phyloP scores from a whole-genome alignment of 2,888 invertebrate species.

The Perizoma affinitatum region DNA sequence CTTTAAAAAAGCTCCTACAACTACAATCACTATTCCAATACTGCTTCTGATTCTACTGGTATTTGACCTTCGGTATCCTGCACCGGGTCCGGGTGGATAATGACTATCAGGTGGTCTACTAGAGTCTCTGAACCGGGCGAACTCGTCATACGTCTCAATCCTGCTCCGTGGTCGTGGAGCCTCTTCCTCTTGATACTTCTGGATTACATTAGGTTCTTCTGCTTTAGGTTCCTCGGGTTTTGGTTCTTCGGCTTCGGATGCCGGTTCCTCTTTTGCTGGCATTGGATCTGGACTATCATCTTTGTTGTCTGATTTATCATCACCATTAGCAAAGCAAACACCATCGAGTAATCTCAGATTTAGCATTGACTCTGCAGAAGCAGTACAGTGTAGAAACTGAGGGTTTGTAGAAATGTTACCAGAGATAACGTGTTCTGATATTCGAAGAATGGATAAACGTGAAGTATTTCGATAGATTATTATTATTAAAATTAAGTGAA shows the following conservation, averaged over 20 bases:
- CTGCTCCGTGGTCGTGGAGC: constrained; percentile 39
- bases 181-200: constrained; percentile 25
- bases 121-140: constrained; percentile 48
- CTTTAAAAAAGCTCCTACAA: background rate
- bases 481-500: constrained; percentile 19
- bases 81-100: constrained; percentile 45
- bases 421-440: constrained; percentile 5
- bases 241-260: too few species aligned
- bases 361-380: background rate
- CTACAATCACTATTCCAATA: constrained; percentile 16
- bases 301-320: constrained; percentile 18
- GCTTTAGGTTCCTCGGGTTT: constrained; percentile 14
- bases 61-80: constrained; percentile 33
- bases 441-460: constrained; percentile 3
- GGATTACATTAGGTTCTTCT: constrained; percentile 20
- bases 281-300: constrained; percentile 13
- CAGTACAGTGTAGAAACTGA: background rate
- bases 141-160: constrained; percentile 57
- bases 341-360: background rate
- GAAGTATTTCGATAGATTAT: constrained; percentile 19
- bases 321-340: constrained; percentile 19
- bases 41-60: constrained; percentile 13
- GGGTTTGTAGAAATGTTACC: constrained; percentile 8
- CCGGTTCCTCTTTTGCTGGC: constrained; percentile 4
- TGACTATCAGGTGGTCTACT: constrained; percentile 59